phyloP scores from a whole-genome alignment of 2,797 vertebrate genomes.

The Coccyzus lansbergi region DNA sequence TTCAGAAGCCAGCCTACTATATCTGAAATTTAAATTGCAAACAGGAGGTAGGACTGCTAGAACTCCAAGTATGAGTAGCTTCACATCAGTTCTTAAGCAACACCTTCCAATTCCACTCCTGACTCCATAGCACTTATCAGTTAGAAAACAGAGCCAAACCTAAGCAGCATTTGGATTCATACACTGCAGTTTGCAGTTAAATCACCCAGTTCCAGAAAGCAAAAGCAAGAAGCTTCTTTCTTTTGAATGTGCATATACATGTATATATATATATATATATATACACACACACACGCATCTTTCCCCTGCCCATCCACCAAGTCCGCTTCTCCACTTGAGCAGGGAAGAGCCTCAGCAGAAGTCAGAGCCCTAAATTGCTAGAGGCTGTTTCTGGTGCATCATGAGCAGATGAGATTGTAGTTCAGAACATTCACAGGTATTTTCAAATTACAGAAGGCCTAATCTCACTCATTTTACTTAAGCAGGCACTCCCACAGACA shows the following conservation, averaged over 20 bases:
- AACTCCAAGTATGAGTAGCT: neutral
- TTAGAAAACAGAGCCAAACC: neutral
- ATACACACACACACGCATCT: rapidly evolving
- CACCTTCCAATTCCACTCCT: neutral
- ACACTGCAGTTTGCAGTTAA: neutral
- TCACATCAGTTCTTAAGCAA: neutral
- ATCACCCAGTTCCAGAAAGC: neutral
- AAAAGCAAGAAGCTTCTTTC: neutral
- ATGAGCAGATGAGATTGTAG: neutral
- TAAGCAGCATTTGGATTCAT: neutral
- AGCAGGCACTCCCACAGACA: neutral
- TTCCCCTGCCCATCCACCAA: neutral
- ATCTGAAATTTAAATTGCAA: slow-evolving; percentile 17
- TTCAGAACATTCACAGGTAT: neutral
- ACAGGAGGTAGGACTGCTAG: neutral
- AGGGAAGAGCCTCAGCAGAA: neutral
- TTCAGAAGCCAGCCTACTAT: slow-evolving; percentile 18
- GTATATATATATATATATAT: no score
- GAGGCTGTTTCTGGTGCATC: neutral
- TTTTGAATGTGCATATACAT: neutral
- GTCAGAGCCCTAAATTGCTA: neutral
- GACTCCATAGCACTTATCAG: neutral
- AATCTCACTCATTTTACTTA: neutral
- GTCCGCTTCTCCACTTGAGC: neutral
- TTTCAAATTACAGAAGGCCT: neutral